A percentile compares a stretch with the other conserved stretches of the same genome.
phyloP scores from a whole-genome alignment of 2,888 invertebrate genomes.

The Acronicta leporina region DNA sequence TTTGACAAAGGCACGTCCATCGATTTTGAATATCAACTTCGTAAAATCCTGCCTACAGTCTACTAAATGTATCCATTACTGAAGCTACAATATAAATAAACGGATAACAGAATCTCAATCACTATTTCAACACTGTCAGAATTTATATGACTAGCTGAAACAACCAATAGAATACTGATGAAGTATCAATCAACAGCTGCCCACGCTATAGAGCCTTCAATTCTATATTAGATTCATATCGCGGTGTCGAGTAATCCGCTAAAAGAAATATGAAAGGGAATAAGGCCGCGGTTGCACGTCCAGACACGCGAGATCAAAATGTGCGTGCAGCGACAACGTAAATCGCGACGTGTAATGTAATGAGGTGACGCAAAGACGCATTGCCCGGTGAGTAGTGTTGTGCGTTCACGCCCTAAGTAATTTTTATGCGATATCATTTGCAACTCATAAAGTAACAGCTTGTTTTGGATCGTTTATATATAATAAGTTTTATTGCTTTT shows the following conservation, averaged over 20 bases:
- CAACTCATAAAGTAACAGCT: slow-evolving; percentile 30
- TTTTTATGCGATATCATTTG: slow-evolving; percentile 58
- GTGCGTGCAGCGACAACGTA: slow-evolving; percentile 74
- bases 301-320: slow-evolving; percentile 56
- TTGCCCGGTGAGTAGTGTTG: slow-evolving; percentile 61
- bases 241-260: slow-evolving; percentile 43
- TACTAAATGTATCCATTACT: slow-evolving; percentile 27
- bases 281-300: slow-evolving; percentile 33
- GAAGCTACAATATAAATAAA: slow-evolving; percentile 26
- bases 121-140: slow-evolving; percentile 30
- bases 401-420: slow-evolving; percentile 61
- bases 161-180: slow-evolving; percentile 44
- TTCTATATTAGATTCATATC: slow-evolving; percentile 52
- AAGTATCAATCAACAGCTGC: slow-evolving; percentile 50
- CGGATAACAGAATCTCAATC: slow-evolving; percentile 30
- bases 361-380: slow-evolving; percentile 71
- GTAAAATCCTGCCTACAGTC: not conserved
- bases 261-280: slow-evolving; percentile 52
- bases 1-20: not conserved
- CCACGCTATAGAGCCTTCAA: slow-evolving; percentile 53
- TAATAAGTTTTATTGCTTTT: not conserved
- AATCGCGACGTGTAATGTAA: slow-evolving; percentile 74
- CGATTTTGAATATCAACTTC: not conserved
- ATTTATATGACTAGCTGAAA: slow-evolving; percentile 40
- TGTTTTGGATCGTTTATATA: slow-evolving; percentile 5